Percentiles rank a stretch among this genome's conserved stretches.
Conservation (phyloP, 2,888 invertebrate species). For the Marronus borbonicus region DNA sequence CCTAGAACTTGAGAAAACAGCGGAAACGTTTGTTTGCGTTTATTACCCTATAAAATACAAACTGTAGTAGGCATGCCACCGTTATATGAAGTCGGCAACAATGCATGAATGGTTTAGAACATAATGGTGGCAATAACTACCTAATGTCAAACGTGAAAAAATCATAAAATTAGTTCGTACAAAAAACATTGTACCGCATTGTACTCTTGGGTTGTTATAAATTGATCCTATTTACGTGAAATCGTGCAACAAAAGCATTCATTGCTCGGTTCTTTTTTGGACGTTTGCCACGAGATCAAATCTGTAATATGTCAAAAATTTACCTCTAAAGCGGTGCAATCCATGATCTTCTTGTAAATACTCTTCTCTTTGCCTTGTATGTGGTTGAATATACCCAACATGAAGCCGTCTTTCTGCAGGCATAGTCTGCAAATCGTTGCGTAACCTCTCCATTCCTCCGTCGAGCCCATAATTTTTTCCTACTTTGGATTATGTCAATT, state of each 20-base stretch:
- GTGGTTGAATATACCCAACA: conserved; percentile 77
- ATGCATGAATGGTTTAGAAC: conserved; percentile 21
- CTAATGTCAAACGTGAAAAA: conserved; percentile 26
- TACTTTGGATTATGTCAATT: conserved; percentile 15
- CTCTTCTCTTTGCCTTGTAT: conserved; percentile 69
- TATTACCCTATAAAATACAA: not conserved
- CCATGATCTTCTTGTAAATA: conserved; percentile 70
- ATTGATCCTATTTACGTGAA: not conserved
- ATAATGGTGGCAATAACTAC: conserved; percentile 29
- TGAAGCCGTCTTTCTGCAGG: conserved; percentile 76
- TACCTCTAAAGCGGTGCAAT: conserved; percentile 70
- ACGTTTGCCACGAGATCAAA: conserved; percentile 38
- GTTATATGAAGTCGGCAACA: conserved; percentile 43
- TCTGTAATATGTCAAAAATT: conserved; percentile 54
- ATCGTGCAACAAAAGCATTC: conserved; percentile 1
- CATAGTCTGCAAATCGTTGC: conserved; percentile 80
- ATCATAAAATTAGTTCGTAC: not conserved
- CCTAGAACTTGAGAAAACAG: not conserved
- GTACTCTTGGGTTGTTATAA: not conserved
- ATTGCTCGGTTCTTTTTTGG: conserved; percentile 11
- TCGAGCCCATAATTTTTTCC: conserved; percentile 48
- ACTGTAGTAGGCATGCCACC: not conserved
- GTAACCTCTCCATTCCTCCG: conserved; percentile 74
- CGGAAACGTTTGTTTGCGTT: not conserved
- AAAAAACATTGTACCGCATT: not conserved